Base-by-base conservation (phyloP, 2,888 invertebrate genomes). In the Harpalus rufipes region DNA sequence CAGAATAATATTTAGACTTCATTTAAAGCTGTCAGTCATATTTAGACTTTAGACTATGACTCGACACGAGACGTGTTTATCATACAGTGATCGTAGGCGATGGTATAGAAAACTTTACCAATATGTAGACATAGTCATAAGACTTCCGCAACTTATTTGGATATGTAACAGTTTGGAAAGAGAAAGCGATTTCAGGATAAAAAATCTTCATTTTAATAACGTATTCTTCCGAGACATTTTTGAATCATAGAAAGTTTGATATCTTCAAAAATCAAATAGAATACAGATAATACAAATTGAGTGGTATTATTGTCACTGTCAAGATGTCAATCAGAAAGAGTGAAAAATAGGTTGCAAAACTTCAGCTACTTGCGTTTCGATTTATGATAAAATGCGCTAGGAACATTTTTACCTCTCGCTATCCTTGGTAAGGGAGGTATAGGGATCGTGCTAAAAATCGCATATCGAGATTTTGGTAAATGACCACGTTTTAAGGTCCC, bases 131-230 rank as follows among this genome's bases (percentile, higher is more conserved):
- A 32, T 32, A 32, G 32, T 68, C 14, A 14, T 68, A 41, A 44
- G 41, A 74, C 72, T 74, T 74, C 72, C 72, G 72, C 72, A 44
- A 74, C 44, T 18, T 74, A 74, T 74, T 74, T 74, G 72, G 44
- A 44, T 74, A 74, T 74, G 72, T 74, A 74, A 74, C 44, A 65
- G 68, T 68, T 68, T 68, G 68, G 41, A 74, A 74, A 74, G 72
- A 74, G 72, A 74, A 74, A 74, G 72, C 72, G 41, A 74, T 74
- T 74, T 74, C 44, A 10, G 12, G 44, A 74, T 74, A 74, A 74
- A 74, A 74, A 74, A 74, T 74, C 44, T 44, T 44, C 72, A 74
- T 44, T 44, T 74, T 74, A 74, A 74, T 74, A 74, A 74, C 16
- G 18, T 74, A 74, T 74, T 74, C 41, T 74, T 74, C 7, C 14